Percentiles rank a stretch among this genome's conserved stretches.
These are phyloP conservation scores for Mellilla xanthometata DNA, from an alignment of 2,888 invertebrate genomes.

Conservation along the genomic window DNA sequence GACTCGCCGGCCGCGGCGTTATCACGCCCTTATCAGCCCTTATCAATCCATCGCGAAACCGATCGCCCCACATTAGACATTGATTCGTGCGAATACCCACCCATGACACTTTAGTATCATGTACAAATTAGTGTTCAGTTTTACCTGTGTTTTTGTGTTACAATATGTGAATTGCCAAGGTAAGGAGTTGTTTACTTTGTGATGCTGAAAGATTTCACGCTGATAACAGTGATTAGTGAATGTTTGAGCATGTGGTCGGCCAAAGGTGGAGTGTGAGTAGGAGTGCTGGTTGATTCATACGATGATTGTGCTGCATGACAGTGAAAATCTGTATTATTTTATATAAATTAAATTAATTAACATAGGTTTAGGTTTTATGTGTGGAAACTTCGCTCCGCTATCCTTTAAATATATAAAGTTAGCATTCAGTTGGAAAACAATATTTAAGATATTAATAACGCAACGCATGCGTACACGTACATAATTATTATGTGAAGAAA, in stretches of 20 bases:
- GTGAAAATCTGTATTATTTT: too few species aligned
- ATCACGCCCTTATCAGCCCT: slow-evolving; percentile 72
- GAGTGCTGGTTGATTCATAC: slow-evolving; percentile 5
- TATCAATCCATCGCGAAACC: slow-evolving; percentile 77
- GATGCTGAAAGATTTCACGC: slow-evolving; percentile 25
- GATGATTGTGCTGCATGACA: too few species aligned
- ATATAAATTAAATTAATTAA: too few species aligned
- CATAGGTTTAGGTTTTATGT: too few species aligned
- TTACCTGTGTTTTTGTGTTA: slow-evolving; percentile 51
- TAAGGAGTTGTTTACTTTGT: slow-evolving; percentile 43
- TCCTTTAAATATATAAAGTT: too few species aligned
- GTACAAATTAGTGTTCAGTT: slow-evolving; percentile 53
- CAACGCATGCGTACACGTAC: too few species aligned
- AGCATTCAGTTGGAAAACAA: too few species aligned
- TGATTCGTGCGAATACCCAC: slow-evolving; percentile 54
- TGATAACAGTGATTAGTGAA: slow-evolving; percentile 12
- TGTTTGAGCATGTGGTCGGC: slow-evolving; percentile 20
- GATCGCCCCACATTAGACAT: slow-evolving; percentile 49
- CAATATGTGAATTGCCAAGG: slow-evolving; percentile 63
- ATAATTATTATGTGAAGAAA: too few species aligned
- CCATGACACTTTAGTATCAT: slow-evolving; percentile 55
- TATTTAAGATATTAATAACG: too few species aligned
- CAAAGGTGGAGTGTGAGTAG: slow-evolving; percentile 1
- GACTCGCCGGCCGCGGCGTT: slow-evolving; percentile 47
- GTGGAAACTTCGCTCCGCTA: too few species aligned